These are phyloP conservation scores for Pocillopora verrucosa DNA, from an alignment of 64 coral and sea anemone species.

Conservation along the genomic window DNA sequence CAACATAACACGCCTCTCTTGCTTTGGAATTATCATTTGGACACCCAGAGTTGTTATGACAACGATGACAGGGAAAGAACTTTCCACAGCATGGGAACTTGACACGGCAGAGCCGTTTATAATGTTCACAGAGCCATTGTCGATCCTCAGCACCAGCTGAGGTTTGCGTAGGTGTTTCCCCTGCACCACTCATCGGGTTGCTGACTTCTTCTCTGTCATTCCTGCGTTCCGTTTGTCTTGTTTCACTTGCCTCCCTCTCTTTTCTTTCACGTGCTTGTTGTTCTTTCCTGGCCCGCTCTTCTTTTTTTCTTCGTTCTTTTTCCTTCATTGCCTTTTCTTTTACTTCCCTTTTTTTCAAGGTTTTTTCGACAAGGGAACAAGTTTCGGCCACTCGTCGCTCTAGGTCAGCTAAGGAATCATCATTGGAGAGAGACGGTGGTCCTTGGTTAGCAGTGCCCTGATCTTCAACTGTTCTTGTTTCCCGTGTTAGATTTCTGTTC, in stretches of 20 bases:
- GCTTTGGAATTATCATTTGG: slow-evolving; percentile 6
- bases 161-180: neutral
- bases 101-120: slow-evolving; percentile 46
- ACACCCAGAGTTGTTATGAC: slow-evolving; percentile 59
- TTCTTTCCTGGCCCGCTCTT: slow-evolving; percentile 7
- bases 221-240: neutral
- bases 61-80: slow-evolving; percentile 76
- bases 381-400: slow-evolving; percentile 4
- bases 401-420: neutral
- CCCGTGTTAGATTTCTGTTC: no score
- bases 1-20: slow-evolving; percentile 2
- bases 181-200: neutral
- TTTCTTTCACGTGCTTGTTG: neutral
- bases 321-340: neutral
- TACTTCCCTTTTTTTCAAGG: slow-evolving; percentile 3
- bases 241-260: slow-evolving; percentile 8
- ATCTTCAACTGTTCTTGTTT: neutral
- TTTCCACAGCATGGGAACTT: slow-evolving; percentile 57
- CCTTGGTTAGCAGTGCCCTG: neutral
- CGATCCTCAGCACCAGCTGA: neutral
- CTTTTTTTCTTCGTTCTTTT: slow-evolving; percentile 11
- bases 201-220: neutral
- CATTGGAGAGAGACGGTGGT: neutral
- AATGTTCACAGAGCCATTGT: slow-evolving; percentile 52
- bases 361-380: neutral